Evolutionary conservation across 2,113 vertebrate species (phyloP).

Genomic region (Xenopus borealis): DNA sequence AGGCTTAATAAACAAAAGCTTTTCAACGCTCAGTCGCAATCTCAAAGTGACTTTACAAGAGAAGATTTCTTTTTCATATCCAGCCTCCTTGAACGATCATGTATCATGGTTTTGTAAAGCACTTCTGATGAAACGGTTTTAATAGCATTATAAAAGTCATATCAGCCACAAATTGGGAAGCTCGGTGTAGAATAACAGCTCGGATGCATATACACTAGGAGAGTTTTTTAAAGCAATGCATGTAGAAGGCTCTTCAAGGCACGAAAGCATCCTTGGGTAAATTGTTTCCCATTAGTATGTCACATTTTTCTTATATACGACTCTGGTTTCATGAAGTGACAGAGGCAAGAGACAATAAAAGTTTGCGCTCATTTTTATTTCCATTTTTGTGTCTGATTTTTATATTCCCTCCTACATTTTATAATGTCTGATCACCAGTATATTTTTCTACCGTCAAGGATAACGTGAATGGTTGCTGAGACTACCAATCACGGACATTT

Average conservation of each 20-base stretch:
- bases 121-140: conserved; percentile 67
- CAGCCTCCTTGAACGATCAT: conserved; percentile 60
- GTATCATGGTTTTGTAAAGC: conserved; percentile 66
- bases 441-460: conserved; percentile 51
- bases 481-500: conserved; percentile 46
- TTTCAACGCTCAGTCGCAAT: conserved; percentile 37
- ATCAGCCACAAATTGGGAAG: conserved; percentile 71
- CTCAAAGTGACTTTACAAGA: conserved; percentile 65
- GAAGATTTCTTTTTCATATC: conserved; percentile 34
- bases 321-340: conserved; percentile 72
- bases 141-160: conserved; percentile 76
- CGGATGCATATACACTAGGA: conserved; percentile 64
- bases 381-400: conserved; percentile 64
- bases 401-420: conserved; percentile 58
- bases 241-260: conserved; percentile 73
- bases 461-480: conserved; percentile 36
- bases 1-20: conserved; percentile 46
- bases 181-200: conserved; percentile 56
- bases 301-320: conserved; percentile 80
- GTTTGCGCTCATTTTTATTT: conserved; percentile 73
- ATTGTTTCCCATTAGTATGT: conserved; percentile 80
- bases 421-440: conserved; percentile 54
- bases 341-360: conserved; percentile 72
- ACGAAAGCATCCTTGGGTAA: conserved; percentile 77
- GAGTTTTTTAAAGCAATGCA: conserved; percentile 64